Percentiles rank a stretch among this genome's conserved stretches.
phyloP scores from a whole-genome alignment of 1,140 invertebrate species.

The Drosophila oshimai region DNA sequence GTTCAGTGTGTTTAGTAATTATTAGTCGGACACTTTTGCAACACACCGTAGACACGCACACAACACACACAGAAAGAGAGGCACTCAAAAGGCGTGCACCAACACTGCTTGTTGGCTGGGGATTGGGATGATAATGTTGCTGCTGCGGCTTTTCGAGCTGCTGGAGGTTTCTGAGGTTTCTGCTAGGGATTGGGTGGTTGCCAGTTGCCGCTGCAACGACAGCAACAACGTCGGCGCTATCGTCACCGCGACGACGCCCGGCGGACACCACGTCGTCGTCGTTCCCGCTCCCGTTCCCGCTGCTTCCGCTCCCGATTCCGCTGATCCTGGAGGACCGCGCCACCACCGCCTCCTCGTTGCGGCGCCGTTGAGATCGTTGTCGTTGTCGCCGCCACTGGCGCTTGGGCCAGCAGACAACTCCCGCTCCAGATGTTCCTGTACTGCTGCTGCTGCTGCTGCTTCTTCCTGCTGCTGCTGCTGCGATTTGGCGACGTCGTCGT shows the following conservation, averaged over 20 bases:
- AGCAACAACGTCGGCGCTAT: constrained; percentile 48
- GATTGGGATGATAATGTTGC: constrained; percentile 16
- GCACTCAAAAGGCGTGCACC: constrained; percentile 33
- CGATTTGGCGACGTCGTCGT: not conserved
- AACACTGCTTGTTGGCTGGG: constrained; percentile 13
- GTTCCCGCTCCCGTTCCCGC: not conserved
- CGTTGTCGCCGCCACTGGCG: constrained; percentile 43
- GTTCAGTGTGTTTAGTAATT: not conserved
- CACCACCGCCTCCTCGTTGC: constrained; percentile 41
- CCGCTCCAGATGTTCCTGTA: constrained; percentile 8
- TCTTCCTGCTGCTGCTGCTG: not conserved
- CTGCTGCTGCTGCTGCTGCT: not conserved
- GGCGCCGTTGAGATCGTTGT: constrained; percentile 69
- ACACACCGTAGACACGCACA: constrained; percentile 10
- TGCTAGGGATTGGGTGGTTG: constrained; percentile 22
- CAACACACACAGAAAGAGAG: constrained; percentile 10
- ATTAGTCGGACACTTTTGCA: constrained; percentile 28
- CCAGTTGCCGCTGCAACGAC: not conserved
- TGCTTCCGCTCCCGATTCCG: not conserved
- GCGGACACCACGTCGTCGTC: constrained; percentile 23
- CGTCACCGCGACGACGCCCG: constrained; percentile 49
- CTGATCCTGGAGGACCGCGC: constrained; percentile 50
- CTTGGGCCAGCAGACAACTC: constrained; percentile 41
- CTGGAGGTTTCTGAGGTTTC: constrained; percentile 15
- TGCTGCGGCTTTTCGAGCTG: constrained; percentile 7